A percentile compares a stretch with the other conserved stretches of the same genome.
Conservation (phyloP, 2,888 invertebrate genomes). For the Tupiocoris notatus region DNA sequence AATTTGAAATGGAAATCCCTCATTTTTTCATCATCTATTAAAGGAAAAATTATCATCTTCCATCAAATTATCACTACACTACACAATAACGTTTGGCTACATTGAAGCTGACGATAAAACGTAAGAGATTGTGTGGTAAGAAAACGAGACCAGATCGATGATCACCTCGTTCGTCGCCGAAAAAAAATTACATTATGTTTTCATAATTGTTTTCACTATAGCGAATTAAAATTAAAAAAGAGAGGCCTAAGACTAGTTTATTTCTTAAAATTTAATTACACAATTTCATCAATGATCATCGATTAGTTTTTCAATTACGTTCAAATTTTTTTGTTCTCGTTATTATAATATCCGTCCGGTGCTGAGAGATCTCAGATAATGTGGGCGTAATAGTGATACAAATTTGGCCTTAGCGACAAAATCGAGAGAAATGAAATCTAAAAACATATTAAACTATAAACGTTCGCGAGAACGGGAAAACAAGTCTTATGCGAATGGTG, state of each 20-base stretch:
- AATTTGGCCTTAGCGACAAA: not conserved
- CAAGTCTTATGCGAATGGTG: constrained; percentile 28
- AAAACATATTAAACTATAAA: too few species aligned
- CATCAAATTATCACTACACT: not conserved
- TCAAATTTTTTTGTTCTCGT: not conserved
- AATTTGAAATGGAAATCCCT: not conserved
- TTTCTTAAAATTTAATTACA: not conserved
- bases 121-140: constrained; percentile 22
- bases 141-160: constrained; percentile 5
- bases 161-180: not conserved
- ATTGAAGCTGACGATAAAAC: not conserved
- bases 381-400: not conserved
- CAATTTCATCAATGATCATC: too few species aligned
- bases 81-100: too few species aligned
- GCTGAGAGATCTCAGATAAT: not conserved
- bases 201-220: not conserved
- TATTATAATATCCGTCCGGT: not conserved
- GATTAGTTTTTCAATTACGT: too few species aligned
- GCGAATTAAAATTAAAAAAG: constrained; percentile 4
- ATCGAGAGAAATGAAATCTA: not conserved
- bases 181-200: not conserved
- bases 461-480: too few species aligned
- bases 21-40: not conserved
- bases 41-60: constrained; percentile 20
- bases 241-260: constrained; percentile 41